Conservation (phyloP, 1,140 invertebrate species). For the Melitaea cinxia region DNA sequence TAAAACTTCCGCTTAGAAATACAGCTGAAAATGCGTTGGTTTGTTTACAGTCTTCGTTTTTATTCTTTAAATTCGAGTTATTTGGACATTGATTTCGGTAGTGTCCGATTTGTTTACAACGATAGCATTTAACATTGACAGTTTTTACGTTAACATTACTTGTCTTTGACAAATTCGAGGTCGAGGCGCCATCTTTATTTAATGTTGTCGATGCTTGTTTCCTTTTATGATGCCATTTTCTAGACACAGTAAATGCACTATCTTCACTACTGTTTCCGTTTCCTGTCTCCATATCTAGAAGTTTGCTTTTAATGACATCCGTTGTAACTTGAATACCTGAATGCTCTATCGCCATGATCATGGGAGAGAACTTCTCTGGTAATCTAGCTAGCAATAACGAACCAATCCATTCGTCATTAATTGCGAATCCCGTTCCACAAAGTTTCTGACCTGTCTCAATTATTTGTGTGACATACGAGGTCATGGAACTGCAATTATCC, state of each 20-base stretch:
- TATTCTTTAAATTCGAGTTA: constrained; percentile 15
- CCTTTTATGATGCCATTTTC: not conserved
- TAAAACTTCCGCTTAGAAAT: constrained; percentile 43
- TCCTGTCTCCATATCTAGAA: not conserved
- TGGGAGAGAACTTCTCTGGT: not conserved
- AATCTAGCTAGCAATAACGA: constrained; percentile 22
- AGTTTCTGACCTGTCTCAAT: not conserved
- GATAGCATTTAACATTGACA: constrained; percentile 34
- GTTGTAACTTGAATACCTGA: constrained; percentile 1
- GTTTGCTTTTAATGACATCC: constrained; percentile 1
- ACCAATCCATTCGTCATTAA: constrained; percentile 7
- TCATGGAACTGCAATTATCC: no score
- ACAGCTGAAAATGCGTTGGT: constrained; percentile 40
- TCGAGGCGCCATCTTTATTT: not conserved
- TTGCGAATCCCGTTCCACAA: not conserved
- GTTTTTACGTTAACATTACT: not conserved
- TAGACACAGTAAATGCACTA: not conserved
- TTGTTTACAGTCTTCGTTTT: not conserved
- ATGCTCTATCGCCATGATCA: constrained; percentile 10
- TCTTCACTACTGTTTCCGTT: not conserved
- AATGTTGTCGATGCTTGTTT: not conserved
- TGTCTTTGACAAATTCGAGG: not conserved
- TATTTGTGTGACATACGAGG: not conserved
- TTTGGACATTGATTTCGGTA: constrained; percentile 40
- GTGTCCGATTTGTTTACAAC: constrained; percentile 39